Base-by-base conservation (phyloP, 2,888 invertebrate genomes). In the Parnassius smintheus region DNA sequence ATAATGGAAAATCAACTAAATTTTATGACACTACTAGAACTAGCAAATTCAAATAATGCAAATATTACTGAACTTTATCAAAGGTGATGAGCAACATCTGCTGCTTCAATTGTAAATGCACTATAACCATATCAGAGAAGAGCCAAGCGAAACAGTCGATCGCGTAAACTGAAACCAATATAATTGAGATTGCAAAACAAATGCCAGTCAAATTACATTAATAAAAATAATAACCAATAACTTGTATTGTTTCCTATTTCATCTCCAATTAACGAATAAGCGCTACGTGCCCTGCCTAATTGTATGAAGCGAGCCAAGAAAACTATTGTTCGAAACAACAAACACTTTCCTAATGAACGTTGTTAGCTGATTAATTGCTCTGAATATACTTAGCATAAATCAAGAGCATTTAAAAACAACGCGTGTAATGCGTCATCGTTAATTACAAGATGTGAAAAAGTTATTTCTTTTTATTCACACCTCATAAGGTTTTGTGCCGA, bases 291-390 rank as follows among this genome's bases (percentile, higher is more conserved):
- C 50, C 18, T 51, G 51, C 12, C 10, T 45, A 51, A 51, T 41
- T 49, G 49, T 57, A 61, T 25, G 51, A 18, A 52, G 13, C 9
- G 49, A 48, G 46, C 56, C 61, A 61, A 61, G 61, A 56, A 56
- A 51, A 51, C 18, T 51, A 46, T 61, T 61, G 56, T 61, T 56
- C 25, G 61, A 56, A 61, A 61, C 61, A 56, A 56, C 61, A 56
- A 61, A 56, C 56, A 46, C 51, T 61, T 41, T 61, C 25, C 56
- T 61, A 61, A 61, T 56, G 61, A 52, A 61, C 56, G 50, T 56
- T 11, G 49, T 57, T 57, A 41, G 22, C 35, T 49, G 44, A 51
- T 51, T 58, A 58, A 58, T 58, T 58, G 44, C 50, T 22, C 51
- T 58, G 58, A 44, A 58, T 58, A 51, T 51, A 42, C 44, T 58